A percentile compares a stretch with the other conserved stretches of the same genome.
phyloP scores from a whole-genome alignment of 1,140 invertebrate genomes.

The Formica selysi region DNA sequence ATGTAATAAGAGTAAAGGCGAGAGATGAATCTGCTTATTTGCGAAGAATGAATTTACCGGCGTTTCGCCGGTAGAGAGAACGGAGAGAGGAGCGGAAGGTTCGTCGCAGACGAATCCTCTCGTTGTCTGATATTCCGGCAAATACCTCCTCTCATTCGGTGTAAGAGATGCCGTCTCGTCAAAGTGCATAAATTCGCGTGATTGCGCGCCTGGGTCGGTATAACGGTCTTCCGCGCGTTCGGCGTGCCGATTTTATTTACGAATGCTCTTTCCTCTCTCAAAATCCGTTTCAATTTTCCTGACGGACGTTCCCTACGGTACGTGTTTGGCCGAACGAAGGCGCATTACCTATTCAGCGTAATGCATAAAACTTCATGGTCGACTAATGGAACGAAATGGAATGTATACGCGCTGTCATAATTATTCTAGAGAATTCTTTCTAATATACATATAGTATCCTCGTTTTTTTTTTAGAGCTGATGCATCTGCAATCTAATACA shows the following conservation, averaged over 20 bases:
- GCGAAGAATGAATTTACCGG: slow-evolving; percentile 56
- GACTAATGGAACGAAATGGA: slow-evolving; percentile 68
- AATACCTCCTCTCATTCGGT: slow-evolving; percentile 63
- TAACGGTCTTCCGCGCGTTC: slow-evolving; percentile 64
- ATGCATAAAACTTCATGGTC: slow-evolving; percentile 60
- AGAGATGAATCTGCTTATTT: slow-evolving; percentile 52
- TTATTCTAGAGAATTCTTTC: slow-evolving; percentile 30
- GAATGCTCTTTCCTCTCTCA: slow-evolving; percentile 75
- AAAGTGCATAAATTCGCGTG: slow-evolving; percentile 81
- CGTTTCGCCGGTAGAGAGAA: slow-evolving; percentile 10
- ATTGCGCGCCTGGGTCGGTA: slow-evolving; percentile 70
- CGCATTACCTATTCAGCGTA: slow-evolving; percentile 37
- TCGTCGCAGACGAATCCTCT: slow-evolving; percentile 55
- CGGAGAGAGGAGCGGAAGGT: slow-evolving; percentile 6
- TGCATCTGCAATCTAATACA: slow-evolving; percentile 22
- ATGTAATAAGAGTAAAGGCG: slow-evolving; percentile 66
- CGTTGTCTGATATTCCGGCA: slow-evolving; percentile 62
- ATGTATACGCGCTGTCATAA: slow-evolving; percentile 36
- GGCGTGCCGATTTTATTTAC: slow-evolving; percentile 79
- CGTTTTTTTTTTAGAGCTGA: background rate
- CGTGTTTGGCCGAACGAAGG: slow-evolving; percentile 36
- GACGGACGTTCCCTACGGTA: slow-evolving; percentile 63
- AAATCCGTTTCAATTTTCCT: slow-evolving; percentile 74
- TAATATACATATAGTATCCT: background rate
- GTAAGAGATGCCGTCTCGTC: slow-evolving; percentile 70